These are phyloP conservation scores for Aricia agestis DNA, from an alignment of 1,140 invertebrate genomes.

Conservation along the genomic window DNA sequence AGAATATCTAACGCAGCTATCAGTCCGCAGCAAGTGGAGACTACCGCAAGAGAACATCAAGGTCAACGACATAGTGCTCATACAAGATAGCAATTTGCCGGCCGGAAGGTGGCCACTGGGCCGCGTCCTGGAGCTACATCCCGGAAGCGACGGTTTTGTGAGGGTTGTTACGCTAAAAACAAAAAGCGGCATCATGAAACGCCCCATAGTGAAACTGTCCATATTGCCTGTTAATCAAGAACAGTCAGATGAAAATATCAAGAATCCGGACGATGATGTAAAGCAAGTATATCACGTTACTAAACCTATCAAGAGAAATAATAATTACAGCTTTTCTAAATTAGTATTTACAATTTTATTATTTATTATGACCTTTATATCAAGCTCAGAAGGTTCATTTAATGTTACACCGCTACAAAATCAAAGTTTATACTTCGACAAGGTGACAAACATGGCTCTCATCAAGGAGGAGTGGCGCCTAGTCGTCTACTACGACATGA, in stretches of 20 bases:
- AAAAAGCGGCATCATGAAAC: constrained; percentile 16
- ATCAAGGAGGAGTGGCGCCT: too few species aligned
- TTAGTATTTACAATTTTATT: too few species aligned
- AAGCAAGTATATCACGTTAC: constrained; percentile 17
- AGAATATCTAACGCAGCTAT: constrained; percentile 21
- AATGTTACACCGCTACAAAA: too few species aligned
- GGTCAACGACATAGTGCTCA: constrained; percentile 22
- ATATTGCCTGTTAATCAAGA: constrained; percentile 16
- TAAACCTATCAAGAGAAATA: not conserved
- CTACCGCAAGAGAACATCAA: constrained; percentile 22
- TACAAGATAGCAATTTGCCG: constrained; percentile 20
- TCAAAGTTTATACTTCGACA: too few species aligned
- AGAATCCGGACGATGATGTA: constrained; percentile 1
- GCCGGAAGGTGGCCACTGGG: constrained; percentile 21
- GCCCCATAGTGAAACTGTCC: constrained; percentile 9
- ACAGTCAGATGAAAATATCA: not conserved
- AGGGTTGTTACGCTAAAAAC: not conserved
- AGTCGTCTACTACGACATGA: too few species aligned
- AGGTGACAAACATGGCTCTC: too few species aligned
- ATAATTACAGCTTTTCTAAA: too few species aligned
- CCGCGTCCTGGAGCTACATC: constrained; percentile 15
- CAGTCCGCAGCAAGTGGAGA: constrained; percentile 24
- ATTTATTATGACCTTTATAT: too few species aligned
- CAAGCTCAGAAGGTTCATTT: too few species aligned
- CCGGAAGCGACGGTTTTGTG: constrained; percentile 10